Evolutionary conservation across 2,113 vertebrate species (phyloP), one percentile per base, ranked within the genome.

Genomic region (Circaetus gallicus): DNA sequence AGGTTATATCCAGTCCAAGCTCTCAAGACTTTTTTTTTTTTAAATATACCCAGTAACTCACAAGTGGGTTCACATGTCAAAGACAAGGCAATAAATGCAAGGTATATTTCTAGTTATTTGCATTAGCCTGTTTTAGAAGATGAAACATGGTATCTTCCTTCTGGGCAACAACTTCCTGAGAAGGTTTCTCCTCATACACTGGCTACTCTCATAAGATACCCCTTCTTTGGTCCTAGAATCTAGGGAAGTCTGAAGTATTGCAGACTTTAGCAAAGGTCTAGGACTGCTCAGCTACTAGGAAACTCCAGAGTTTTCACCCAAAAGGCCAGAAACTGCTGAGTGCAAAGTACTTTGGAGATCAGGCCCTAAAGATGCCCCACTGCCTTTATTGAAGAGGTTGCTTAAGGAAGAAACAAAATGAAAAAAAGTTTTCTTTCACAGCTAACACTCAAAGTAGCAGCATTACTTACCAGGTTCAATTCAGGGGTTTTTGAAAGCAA

Each of bases 401-500:
- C 66, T 67, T 79, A 36, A 52, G 5, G 29, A 42, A 86, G 11
- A 58, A 77, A 8, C 11, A 58, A 52, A 47, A 72, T 17, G 11
- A 55, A 43, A 50, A 55, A 56, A 25, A 45, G 16, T 7, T 72
- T 70, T 58, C 11, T 71, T 94, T 73, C 70, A 61, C 9, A 22
- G 50, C 21, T 63, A 91, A 71, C 34, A 86, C 7, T 81, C 74
- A 45, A 36, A 82, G 47, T 14, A 86, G 82, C 15, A 86, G 34
- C 81, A 70, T 43, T 59, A 98, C 99, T 97, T 95, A 99, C 99
- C 99, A 99, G 96, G 97, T 98, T 98, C n/a, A 99, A 96, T 8
- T 99, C 99, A 3, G 98, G 96, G 9, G 98, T 99, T 98, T 99
- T 98, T 19, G 99, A 99, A 96, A 99, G 99, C 94, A 99, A 97